Evolutionary conservation across 2,797 vertebrate species (phyloP), one percentile per base, ranked within the genome.

Genomic region (Phataginus tricuspis): DNA sequence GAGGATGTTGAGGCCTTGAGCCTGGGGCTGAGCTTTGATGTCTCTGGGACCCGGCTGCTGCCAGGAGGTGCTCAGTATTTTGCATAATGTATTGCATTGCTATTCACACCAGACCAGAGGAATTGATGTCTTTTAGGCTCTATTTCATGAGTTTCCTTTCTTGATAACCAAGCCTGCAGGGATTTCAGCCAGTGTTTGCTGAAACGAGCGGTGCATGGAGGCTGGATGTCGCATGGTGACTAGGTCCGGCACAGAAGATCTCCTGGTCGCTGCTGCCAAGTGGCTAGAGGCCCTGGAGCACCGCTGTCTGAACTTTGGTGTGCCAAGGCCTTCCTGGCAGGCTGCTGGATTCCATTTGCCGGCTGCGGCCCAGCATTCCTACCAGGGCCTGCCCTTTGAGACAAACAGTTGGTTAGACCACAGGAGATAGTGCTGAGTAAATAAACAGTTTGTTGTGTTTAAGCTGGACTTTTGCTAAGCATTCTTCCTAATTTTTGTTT

Each of bases 271-370:
- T 14, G 59, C n/a, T 72, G 13, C 90, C 0, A 14, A 59, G 74
- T 10, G 27, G 53, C 87, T 66, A 37, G 77, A 68, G 77, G 82
- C 71, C 57, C 51, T 34, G 59, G 61, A 45, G 83, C 39, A 55
- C 86, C 57, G 90, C 55, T 4, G 0, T 79, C n/a, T 49, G 80
- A 21, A 25, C 61, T 29, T 13, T 0, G 1, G 27, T 37, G 1
- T 86, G 86, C 90, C 77, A 37, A 21, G 64, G 68, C 74, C 82
- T 92, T 89, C 82, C 91, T 83, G 92, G 90, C 77, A 61, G 66
- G 39, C 90, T 29, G 45, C 59, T 45, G 82, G 59, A 9, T 77
- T n/a, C 94, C 15, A 0, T 39, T 15, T 39, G 86, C 61, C 0
- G 4, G 69, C 55, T 10, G 16, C 15, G 51, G 68, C 84, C 77